These are phyloP conservation scores for Mesorhabditis belari DNA, from an alignment of 2,888 invertebrate genomes.

Conservation along the genomic window DNA sequence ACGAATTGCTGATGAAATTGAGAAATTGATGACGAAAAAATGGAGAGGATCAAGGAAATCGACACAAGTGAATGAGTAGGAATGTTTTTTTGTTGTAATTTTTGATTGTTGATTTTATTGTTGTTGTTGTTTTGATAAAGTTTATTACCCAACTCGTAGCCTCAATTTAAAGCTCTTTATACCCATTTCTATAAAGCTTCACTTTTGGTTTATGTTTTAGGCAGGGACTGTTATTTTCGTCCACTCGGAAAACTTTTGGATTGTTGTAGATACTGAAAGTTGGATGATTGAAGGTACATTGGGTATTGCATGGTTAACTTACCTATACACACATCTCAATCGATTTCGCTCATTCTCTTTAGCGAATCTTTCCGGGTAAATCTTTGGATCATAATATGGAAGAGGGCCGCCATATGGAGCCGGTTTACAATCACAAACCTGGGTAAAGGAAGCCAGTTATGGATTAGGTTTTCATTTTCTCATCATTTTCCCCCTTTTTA, in stretches of 20 bases:
- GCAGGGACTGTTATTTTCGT: background rate
- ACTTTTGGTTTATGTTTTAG: background rate
- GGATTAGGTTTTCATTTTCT: too few species aligned
- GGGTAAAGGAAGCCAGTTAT: too few species aligned
- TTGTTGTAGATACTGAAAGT: background rate
- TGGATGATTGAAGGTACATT: background rate
- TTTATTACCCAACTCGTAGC: background rate
- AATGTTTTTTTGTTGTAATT: background rate
- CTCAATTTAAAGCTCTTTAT: background rate
- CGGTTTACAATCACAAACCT: constrained; percentile 40
- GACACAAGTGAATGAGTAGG: too few species aligned
- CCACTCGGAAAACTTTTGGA: background rate
- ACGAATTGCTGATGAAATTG: background rate
- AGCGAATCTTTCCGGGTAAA: constrained; percentile 38
- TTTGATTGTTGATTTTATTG: background rate
- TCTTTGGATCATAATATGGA: constrained; percentile 41
- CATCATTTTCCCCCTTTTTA: background rate
- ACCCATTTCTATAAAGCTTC: background rate
- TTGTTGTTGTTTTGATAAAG: background rate
- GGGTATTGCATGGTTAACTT: background rate
- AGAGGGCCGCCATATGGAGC: constrained; percentile 39
- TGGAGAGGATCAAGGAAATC: too few species aligned
- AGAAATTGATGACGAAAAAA: background rate
- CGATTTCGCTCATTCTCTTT: constrained; percentile 34
- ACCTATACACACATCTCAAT: constrained; percentile 19